phyloP scores from a whole-genome alignment of 1,140 invertebrate genomes.

The Planococcus citri region DNA sequence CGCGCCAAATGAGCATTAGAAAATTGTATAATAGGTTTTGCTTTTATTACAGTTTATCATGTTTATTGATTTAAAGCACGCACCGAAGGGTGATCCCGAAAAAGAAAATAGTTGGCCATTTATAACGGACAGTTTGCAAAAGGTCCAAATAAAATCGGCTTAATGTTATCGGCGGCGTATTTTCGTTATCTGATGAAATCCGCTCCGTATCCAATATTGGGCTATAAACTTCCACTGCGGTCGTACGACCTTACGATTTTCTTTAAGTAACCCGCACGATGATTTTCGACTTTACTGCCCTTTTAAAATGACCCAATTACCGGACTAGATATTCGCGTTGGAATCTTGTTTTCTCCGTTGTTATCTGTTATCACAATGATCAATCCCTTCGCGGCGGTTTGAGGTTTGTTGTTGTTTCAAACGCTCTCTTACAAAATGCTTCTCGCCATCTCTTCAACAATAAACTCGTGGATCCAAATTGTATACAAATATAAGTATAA shows the following conservation, averaged over 20 bases:
- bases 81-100: neutral
- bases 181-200: slow-evolving; percentile 3
- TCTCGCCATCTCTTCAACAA: no score
- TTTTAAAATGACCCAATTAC: slow-evolving; percentile 3
- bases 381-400: no score
- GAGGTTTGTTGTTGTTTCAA: no score
- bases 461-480: no score
- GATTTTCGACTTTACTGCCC: neutral
- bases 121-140: neutral
- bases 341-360: neutral
- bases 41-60: neutral
- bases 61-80: slow-evolving; percentile 1
- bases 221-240: neutral
- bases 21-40: neutral
- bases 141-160: neutral
- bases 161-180: slow-evolving; percentile 6
- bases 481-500: no score
- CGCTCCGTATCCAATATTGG: neutral
- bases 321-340: neutral
- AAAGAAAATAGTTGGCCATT: neutral
- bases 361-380: neutral
- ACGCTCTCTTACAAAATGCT: no score
- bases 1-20: neutral
- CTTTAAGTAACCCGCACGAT: neutral
- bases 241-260: neutral